These are phyloP conservation scores for Tenthredo scrophulariae DNA, from an alignment of 2,888 invertebrate genomes.

Conservation along the genomic window DNA sequence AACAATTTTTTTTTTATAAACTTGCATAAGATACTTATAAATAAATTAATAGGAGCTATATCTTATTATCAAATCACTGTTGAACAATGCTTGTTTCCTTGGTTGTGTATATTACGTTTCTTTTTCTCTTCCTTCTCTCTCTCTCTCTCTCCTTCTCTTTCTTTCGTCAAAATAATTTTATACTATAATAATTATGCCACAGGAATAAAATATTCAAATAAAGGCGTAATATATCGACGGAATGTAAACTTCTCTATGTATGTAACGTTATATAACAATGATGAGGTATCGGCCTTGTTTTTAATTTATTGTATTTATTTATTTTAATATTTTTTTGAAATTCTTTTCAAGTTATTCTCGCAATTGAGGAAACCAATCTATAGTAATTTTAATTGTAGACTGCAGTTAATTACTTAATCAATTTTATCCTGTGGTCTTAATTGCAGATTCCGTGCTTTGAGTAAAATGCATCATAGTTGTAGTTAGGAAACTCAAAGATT, in stretches of 20 bases:
- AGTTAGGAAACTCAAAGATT: not conserved
- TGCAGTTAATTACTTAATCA: not conserved
- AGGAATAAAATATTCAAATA: conserved; percentile 19
- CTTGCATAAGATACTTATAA: conserved; percentile 14
- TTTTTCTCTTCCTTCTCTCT: not conserved
- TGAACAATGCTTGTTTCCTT: not conserved
- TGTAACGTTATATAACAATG: not conserved
- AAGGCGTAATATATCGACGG: conserved; percentile 13
- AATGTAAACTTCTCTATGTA: conserved; percentile 17
- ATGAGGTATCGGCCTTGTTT: conserved; percentile 10
- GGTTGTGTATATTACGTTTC: not conserved
- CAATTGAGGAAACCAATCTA: not conserved
- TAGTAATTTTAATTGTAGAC: not conserved
- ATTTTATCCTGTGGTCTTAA: conserved; percentile 32
- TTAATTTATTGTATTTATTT: not conserved
- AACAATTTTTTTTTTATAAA: conserved; percentile 8
- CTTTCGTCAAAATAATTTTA: not conserved
- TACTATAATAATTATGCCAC: not conserved
- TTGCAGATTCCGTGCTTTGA: not conserved
- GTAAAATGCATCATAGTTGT: conserved; percentile 1
- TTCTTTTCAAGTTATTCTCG: not conserved
- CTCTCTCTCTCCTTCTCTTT: not conserved
- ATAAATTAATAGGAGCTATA: conserved; percentile 26
- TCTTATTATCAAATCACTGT: conserved; percentile 38
- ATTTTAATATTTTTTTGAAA: not conserved